These are phyloP conservation scores for Yponomeuta cagnagella DNA, from an alignment of 2,888 invertebrate species.

Conservation along the genomic window DNA sequence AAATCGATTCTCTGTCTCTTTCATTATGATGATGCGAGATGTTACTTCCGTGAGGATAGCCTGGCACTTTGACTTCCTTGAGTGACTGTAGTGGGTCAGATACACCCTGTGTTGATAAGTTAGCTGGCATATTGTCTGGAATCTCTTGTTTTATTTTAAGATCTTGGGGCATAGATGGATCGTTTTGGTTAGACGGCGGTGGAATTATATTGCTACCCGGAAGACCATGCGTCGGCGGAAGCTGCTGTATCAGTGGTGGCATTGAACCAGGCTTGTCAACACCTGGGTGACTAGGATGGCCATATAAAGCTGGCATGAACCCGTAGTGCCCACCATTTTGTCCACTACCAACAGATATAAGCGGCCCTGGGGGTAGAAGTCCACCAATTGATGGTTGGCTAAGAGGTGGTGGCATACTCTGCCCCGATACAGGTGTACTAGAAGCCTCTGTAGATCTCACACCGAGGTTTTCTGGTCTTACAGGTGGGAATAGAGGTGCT, in stretches of 20 bases:
- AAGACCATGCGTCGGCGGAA: conserved; percentile 51
- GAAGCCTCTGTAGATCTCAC: conserved; percentile 53
- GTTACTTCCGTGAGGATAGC: conserved; percentile 77
- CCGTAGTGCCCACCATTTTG: conserved; percentile 77
- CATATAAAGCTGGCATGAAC: conserved; percentile 74
- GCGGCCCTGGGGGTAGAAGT: conserved; percentile 74
- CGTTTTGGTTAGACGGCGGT: conserved; percentile 51
- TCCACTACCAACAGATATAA: conserved; percentile 77
- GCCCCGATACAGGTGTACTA: conserved; percentile 50
- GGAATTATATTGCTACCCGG: conserved; percentile 48
- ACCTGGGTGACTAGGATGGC: conserved; percentile 31
- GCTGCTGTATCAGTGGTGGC: conserved; percentile 58
- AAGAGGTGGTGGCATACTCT: conserved; percentile 60
- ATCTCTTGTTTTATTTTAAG: conserved; percentile 74
- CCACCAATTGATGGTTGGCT: conserved; percentile 75
- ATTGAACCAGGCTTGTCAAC: conserved; percentile 60
- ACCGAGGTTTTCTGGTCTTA: conserved; percentile 61
- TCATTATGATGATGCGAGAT: conserved; percentile 68
- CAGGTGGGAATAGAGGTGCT: conserved; percentile 51
- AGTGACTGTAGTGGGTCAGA: conserved; percentile 85
- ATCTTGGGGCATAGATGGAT: conserved; percentile 68
- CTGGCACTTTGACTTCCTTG: conserved; percentile 87
- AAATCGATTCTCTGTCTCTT: conserved; percentile 61
- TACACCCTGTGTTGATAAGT: conserved; percentile 67
- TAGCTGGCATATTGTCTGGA: conserved; percentile 68